These are phyloP conservation scores for Podarcis muralis DNA, from an alignment of 2,113 vertebrate species.

Conservation along the genomic window DNA sequence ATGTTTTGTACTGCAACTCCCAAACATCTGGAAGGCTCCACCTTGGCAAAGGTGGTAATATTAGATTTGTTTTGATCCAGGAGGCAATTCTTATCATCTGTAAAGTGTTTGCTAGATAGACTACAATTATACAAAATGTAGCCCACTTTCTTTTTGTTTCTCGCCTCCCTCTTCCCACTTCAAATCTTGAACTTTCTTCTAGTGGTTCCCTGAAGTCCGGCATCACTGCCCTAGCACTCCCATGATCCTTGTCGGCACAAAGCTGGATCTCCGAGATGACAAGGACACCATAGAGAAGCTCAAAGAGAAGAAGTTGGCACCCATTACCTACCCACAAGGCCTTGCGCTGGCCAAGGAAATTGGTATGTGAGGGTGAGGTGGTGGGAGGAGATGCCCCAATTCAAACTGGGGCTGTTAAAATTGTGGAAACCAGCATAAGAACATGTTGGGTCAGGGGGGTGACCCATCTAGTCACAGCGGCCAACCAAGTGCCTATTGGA, in stretches of 20 bases:
- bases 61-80: neutral
- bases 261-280: constrained; percentile 84
- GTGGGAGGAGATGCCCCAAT: neutral
- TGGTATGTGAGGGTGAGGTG: constrained; percentile 59
- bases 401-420: neutral
- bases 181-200: neutral
- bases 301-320: constrained; percentile 84
- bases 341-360: constrained; percentile 86
- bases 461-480: no score
- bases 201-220: constrained; percentile 85
- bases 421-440: no score
- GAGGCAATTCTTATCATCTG: neutral
- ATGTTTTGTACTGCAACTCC: neutral
- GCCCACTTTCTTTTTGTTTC: fast-evolving
- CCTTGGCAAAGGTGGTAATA: neutral
- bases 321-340: constrained; percentile 84
- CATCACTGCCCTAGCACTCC: constrained; percentile 85
- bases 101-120: neutral
- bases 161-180: neutral
- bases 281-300: constrained; percentile 86
- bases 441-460: no score
- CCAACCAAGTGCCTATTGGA: no score
- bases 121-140: neutral
- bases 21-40: no score
- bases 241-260: constrained; percentile 86